Base-by-base conservation (phyloP, 2,888 invertebrate species). In the Cheilosia variabilis region DNA sequence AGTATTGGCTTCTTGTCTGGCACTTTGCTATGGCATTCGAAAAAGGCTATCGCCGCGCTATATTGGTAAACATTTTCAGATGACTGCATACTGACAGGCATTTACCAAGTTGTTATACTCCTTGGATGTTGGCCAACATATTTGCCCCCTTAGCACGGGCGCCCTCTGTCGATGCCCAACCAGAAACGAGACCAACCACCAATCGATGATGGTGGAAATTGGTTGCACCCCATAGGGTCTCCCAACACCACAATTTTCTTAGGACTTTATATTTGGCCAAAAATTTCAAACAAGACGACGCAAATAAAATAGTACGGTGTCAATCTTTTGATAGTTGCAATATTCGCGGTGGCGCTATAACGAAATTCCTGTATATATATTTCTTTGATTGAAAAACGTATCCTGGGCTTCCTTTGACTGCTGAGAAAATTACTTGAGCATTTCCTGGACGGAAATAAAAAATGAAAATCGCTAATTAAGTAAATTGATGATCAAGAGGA, bases 21-120 rank as follows among this genome's bases (percentile, higher is more conserved):
- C n/a, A n/a, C 17, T 69, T n/a, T 19, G 4, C 41, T 50, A 4
- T 72, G 15, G 24, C 24, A 9, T 41, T 63, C 10, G 31, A n/a
- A 63, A 66, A 55, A 73, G 73, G 58, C 79, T 63, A 68, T 68
- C 83, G 22, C 58, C 34, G 55, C 60, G 58, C 55, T 62, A 62
- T 81, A 81, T 86, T 81, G 81, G 76, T 86, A 81, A 76, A 86
- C 72, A 86, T 86, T 81, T 72, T 66, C 81, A 81, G 71, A 81
- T 76, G 81, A 55, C 62, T 86, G 76, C 80, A 71, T 37, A 37
- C 80, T 71, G 76, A 72, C 86, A 72, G 76, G 76, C 80, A 81
- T 72, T 71, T 69, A 76, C 69, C 71, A 71, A 63, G 63, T 71
- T 71, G 22, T 43, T 65, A 47, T 63, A 63, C 55, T 71, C 75